Conservation (phyloP, 2,797 vertebrate genomes). For the Buphagus erythrorhynchus region DNA sequence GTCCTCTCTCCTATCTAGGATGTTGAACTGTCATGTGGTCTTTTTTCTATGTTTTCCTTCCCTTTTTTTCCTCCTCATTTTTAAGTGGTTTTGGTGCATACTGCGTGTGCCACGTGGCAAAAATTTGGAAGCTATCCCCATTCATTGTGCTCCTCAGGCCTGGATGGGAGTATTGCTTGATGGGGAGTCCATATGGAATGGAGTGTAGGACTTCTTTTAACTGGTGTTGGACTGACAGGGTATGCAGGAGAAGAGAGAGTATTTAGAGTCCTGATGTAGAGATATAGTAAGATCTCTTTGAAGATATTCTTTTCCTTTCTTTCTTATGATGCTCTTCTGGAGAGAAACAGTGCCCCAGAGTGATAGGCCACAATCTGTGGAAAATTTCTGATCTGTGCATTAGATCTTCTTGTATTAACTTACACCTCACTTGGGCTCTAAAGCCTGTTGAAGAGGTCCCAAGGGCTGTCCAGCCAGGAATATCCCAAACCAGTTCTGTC, state of each 20-base stretch:
- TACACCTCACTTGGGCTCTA: constrained; percentile 91
- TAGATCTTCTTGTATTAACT: constrained; percentile 91
- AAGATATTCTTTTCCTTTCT: neutral
- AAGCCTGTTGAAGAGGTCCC: constrained; percentile 87
- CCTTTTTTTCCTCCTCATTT: neutral
- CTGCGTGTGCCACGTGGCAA: neutral
- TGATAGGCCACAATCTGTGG: constrained; percentile 82
- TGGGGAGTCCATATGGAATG: neutral
- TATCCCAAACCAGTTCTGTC: constrained; percentile 74
- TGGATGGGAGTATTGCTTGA: neutral
- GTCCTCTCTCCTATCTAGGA: neutral
- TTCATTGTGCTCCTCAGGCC: neutral
- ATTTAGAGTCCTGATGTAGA: neutral
- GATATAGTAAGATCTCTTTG: neutral
- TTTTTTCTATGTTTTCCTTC: neutral
- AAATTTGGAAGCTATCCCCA: neutral
- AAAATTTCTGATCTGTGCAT: constrained; percentile 85
- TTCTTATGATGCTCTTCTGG: constrained; percentile 32
- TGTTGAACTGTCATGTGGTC: neutral
- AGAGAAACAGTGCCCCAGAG: constrained; percentile 85
- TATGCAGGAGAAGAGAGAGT: neutral
- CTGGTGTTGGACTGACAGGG: neutral
- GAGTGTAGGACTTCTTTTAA: neutral
- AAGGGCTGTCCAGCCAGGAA: constrained; percentile 74
- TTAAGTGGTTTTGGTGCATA: neutral